Conservation (phyloP, 2,113 vertebrate species). For the Cariama cristata region DNA sequence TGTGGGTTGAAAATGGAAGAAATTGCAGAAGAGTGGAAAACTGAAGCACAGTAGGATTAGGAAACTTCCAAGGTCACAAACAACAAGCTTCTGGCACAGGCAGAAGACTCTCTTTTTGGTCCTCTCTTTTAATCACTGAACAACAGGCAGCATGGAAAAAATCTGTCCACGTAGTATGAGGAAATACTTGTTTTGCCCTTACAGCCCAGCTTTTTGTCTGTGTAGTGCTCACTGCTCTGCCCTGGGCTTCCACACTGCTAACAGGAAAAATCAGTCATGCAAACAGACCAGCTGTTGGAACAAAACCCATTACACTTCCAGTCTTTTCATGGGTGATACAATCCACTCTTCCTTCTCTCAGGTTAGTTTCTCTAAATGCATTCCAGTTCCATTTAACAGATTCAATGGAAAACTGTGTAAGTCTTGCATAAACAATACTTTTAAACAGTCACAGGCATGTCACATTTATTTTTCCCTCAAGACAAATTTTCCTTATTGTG, state of each 20-base stretch:
- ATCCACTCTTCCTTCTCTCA: slow-evolving; percentile 16
- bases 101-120: background rate
- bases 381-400: background rate
- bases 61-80: background rate
- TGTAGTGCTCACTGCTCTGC: background rate
- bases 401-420: background rate
- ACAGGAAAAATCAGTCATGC: background rate
- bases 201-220: background rate
- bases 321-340: background rate
- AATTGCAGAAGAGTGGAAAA: background rate
- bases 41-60: background rate
- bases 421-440: slow-evolving; percentile 15
- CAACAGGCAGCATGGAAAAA: background rate
- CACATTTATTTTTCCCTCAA: background rate
- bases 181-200: background rate
- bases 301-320: background rate
- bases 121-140: background rate
- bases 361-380: slow-evolving; percentile 2
- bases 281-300: background rate
- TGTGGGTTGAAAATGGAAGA: background rate
- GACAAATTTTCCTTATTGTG: background rate
- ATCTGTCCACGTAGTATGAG: background rate
- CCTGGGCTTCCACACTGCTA: background rate
- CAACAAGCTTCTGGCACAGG: background rate
- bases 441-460: background rate